Evolutionary conservation across 2,888 invertebrate genomes (phyloP).

Genomic region (Mesorhabditis spiculigera): DNA sequence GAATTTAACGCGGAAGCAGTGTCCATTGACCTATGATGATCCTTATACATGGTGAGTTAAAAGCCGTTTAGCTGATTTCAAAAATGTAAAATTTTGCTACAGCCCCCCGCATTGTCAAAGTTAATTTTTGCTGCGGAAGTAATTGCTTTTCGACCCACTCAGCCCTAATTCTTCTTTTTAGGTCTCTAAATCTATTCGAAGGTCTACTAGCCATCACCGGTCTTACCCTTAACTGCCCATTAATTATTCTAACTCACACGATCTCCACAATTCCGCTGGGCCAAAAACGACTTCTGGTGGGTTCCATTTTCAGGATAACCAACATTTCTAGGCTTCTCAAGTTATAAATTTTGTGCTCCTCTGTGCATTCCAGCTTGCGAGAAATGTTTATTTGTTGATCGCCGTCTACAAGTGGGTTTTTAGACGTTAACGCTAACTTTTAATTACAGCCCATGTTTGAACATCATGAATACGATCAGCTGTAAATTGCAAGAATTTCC

Average conservation of each 20-base stretch:
- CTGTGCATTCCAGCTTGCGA: background rate
- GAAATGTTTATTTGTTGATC: background rate
- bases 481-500: slow-evolving; percentile 38
- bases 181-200: slow-evolving; percentile 4
- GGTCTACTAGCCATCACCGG: background rate
- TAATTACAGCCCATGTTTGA: slow-evolving; percentile 1
- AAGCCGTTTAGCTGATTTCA: background rate
- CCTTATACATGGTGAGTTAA: background rate
- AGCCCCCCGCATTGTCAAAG: too few relatives aligned
- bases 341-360: background rate
- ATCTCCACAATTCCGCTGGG: slow-evolving; percentile 4
- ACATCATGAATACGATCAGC: slow-evolving; percentile 20
- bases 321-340: background rate
- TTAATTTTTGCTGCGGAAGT: too few relatives aligned
- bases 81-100: too few relatives aligned
- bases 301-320: background rate
- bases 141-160: too few relatives aligned
- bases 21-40: background rate
- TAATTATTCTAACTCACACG: background rate
- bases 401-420: background rate
- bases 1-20: background rate
- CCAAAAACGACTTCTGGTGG: slow-evolving; percentile 3
- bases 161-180: background rate
- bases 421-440: background rate
- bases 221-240: background rate